phyloP scores from a whole-genome alignment of 2,797 vertebrate genomes.

The Epinephelus coioides region DNA sequence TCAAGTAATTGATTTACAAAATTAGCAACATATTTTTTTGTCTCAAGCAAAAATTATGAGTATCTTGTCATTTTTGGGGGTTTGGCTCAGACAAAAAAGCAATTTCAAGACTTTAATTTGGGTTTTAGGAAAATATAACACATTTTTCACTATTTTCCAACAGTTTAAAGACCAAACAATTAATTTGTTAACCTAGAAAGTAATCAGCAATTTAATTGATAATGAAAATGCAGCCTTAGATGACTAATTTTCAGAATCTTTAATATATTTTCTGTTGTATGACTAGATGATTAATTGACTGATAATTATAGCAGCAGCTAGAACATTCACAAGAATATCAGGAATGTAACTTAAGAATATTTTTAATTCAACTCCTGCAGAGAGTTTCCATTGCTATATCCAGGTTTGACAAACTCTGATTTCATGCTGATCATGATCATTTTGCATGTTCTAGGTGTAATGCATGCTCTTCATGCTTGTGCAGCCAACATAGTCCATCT shows the following conservation, averaged over 20 bases:
- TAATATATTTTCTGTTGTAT: too few species aligned
- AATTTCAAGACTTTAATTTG: neutral
- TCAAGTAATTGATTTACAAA: neutral
- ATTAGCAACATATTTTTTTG: neutral
- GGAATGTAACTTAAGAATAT: too few species aligned
- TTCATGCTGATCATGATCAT: too few species aligned
- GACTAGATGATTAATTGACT: too few species aligned
- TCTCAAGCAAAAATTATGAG: neutral
- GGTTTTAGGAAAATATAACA: neutral
- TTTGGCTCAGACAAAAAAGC: neutral
- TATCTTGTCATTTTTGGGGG: neutral
- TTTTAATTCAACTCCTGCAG: too few species aligned
- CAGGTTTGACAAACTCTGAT: too few species aligned
- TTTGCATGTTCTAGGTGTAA: neutral
- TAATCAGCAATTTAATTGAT: neutral
- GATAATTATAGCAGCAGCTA: too few species aligned
- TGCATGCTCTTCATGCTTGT: neutral
- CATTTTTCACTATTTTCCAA: neutral
- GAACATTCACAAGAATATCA: too few species aligned
- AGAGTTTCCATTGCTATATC: too few species aligned
- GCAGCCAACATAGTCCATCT: neutral
- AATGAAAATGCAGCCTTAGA: neutral
- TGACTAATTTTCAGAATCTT: neutral
- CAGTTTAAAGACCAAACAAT: too few species aligned
- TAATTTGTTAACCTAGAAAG: too few species aligned